Base-by-base conservation (phyloP, 2,113 vertebrate species). In the Anser cygnoides region DNA sequence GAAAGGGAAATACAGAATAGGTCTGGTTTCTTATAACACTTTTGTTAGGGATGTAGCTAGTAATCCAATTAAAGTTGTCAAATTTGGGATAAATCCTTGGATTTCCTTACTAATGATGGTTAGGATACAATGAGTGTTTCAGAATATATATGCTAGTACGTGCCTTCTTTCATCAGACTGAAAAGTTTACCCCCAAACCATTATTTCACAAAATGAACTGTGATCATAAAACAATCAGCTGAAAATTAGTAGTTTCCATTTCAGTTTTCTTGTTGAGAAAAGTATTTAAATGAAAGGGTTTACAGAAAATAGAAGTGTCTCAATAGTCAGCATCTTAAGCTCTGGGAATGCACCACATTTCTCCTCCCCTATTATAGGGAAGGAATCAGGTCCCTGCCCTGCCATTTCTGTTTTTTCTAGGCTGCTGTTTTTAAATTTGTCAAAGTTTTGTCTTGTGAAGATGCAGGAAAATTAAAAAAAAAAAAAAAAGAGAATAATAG, bases 381-480 rank as follows among this genome's bases (percentile, higher is more conserved):
- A 92, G 94, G 35, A 59, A 74, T 41, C 89, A 92, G 62, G 79
- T 66, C 46, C 55, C 50, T 90, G 58, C 57, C 91, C 79, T 74
- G 83, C 71, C 55, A 76, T 72, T 90, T 74, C 68, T 72, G 50
- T 61, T 95, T 67, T 73, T 96, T 90, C 84, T 85, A 31, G 67
- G 79, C 80, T 84, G 66, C 54, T 71, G 86, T 93, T 97, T 96
- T 96, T 96, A 91, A 95, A 89, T 87, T 84, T 83, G 26, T 35
- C 29, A 33, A 79, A 71, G 18, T 72, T 74, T 35, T 79, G 65
- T 25, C 74, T 63, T 26, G 46, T 62, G 54, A 63, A 83, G 59
- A 44, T 57, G 31, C 31, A 19, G 58, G 21, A 12, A 22, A 20
- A 21, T 39, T 10, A 59, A 59, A n/a, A 59, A 59, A 59, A 33